Base-by-base conservation (phyloP, 2,888 invertebrate species). In the Mesochorus sp. region DNA sequence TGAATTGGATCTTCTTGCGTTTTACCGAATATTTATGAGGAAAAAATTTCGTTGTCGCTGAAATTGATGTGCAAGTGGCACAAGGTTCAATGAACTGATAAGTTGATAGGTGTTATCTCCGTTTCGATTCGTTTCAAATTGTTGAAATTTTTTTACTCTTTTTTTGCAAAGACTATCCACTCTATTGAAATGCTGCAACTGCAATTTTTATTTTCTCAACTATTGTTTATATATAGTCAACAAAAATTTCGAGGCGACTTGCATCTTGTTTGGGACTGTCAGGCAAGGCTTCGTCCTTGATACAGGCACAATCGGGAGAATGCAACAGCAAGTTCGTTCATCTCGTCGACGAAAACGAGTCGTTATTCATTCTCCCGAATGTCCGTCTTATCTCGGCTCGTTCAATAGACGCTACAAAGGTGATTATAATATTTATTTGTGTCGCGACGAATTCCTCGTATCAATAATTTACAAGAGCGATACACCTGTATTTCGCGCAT, bases 351-450 rank as follows among this genome's bases (percentile, higher is more conserved):
- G 70, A 74, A 74, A 71, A 78, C 28, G 59, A 26, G 53, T 51
- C 51, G 24, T 78, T 78, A 66, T 70, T 71, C 78, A 66, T 53
- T 66, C 74, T 70, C 59, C 70, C 70, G 74, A 78, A 78, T 78
- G 59, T 47, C 3, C 37, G 47, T 61, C 64, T 74, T 74, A 78
- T 78, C 78, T 66, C 31, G 19, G 17, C 64, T 53, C 71, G 39
- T 44, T 61, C 47, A 59, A 71, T 74, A 78, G 78, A 78, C 78
- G 78, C 74, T 70, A 74, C 74, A 66, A 66, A 74, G 78, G 70
- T 78, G 74, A 78, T 78, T 78, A 74, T 37, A 70, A 78, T 78
- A 74, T 74, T 78, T 70, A 70, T 74, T 70, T 59, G 19, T 59
- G 44, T 42, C 64, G 31, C 31, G 70, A 19, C 64, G 37, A 78